Base-by-base conservation (phyloP, 30 jellyfish, hydroid and myxozoan genomes). In the Sanderia malayensis region DNA sequence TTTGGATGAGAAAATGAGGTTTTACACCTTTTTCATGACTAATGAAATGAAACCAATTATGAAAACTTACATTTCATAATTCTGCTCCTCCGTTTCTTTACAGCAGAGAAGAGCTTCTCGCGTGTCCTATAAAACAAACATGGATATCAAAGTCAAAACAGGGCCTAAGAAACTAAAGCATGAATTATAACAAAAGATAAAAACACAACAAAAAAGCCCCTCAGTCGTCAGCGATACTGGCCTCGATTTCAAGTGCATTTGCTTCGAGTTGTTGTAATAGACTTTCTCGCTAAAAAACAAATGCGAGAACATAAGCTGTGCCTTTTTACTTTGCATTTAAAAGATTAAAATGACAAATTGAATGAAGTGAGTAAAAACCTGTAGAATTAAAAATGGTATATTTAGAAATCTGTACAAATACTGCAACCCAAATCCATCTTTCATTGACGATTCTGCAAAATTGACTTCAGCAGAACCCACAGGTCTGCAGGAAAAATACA, bases 401-500 rank as follows among this genome's bases (percentile, higher is more conserved):
- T 90, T 90, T 52, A 90, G 63, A 62, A 90, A 90, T 52, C 64
- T 86, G 82, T 90, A 76, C 22, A 90, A 53, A 62, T 69, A 90
- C 18, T 60, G 71, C 32, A 90, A 58, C 7, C 97, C 97, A 78
- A 90, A 90, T 1, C 97, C 94, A 64, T 83, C 70, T 66, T 90
- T 90, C 84, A 90, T 28, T 15, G 95, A 80, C 13, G 94, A 68
- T 52, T 90, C 97, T 9, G 86, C 75, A 61, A 73, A 90, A 58
- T 90, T 75, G n/a, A 90, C 85, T 55, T 90, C 97, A 21, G 97
- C 97, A 1, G 97, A 90, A 31, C 97, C 97, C 28, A 76, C 73
- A 0, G 97, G 97, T 78, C 97, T 90, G 31, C 37, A 23, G 44
- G 31, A 67, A 64, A 33, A 73, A n/a, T n/a, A n/a, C n/a, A n/a